Evolutionary conservation across 2,113 vertebrate genomes (phyloP), one percentile per base, ranked within the genome.

Genomic region (Phrynosoma blainvillii): DNA sequence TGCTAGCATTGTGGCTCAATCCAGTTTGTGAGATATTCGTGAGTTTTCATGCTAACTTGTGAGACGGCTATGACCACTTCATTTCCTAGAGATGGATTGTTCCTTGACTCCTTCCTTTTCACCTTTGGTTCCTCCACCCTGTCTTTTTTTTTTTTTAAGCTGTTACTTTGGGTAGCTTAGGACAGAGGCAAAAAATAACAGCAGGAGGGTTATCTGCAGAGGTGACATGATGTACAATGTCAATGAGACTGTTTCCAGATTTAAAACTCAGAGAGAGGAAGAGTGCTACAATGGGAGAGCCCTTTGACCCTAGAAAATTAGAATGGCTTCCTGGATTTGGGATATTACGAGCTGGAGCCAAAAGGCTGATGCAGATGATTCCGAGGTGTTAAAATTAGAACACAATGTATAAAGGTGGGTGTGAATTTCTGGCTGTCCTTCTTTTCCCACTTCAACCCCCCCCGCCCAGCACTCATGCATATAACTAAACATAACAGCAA

Each of bases 301-400:
- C 79, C 86, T 87, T 52, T 87, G 79, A 59, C 54, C 79, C 36
- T 27, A 47, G 27, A 88, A 82, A 83, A 88, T 82, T 47, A 77
- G 86, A 76, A 83, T 88, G 86, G 71, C 42, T 82, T 88, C 86
- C 80, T 82, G 71, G 73, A 83, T 88, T 76, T 88, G 30, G 80
- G 80, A 20, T 68, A 82, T 76, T 88, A 54, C 18, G 56, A 54
- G 71, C 71, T 27, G 52, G 65, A 79, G 47, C 66, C 42, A 70
- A 68, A 73, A 10, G 18, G 70, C 73, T 36, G 14, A 76, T 30
- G 73, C 9, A 2, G 59, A 66, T 68, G 30, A 36, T n/a, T 82
- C 40, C 2, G 40, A 88, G 86, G 86, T 88, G 86, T 88, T 88
- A 88, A 88, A 88, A 88, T 88, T 88, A 88, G 86, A 88, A 88